Conservation (phyloP, 64 coral and sea anemone genomes). For the Trachythela sp. region DNA sequence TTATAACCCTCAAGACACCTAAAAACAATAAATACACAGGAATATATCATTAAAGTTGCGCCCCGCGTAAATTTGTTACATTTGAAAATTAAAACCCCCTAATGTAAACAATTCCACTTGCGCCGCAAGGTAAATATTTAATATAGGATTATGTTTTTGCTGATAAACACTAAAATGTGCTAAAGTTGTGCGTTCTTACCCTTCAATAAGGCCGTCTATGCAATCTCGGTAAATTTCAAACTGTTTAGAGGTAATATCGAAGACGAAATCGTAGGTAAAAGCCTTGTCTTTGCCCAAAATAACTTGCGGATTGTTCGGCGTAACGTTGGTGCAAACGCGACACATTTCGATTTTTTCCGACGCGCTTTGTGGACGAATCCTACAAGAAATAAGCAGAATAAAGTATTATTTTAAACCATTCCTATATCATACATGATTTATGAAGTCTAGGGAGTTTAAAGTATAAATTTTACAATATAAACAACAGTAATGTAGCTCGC, state of each 20-base stretch:
- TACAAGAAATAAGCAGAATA: constrained; percentile 30
- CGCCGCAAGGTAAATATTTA: neutral
- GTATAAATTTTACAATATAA: no score
- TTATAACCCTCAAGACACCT: constrained; percentile 99
- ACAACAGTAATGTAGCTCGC: no score
- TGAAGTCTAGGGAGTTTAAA: neutral
- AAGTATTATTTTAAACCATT: neutral
- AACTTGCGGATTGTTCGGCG: constrained; percentile 91
- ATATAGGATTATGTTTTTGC: neutral
- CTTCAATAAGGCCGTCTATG: constrained; percentile 72
- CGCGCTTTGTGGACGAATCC: constrained; percentile 98
- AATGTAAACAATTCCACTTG: neutral
- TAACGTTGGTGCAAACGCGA: constrained; percentile 92
- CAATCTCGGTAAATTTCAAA: constrained; percentile 75
- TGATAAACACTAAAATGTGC: neutral
- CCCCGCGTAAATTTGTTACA: constrained; percentile 32
- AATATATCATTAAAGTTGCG: constrained; percentile 18
- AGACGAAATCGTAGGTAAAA: constrained; percentile 97
- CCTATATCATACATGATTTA: neutral
- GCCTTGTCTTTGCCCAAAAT: constrained; percentile 97
- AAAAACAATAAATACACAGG: constrained; percentile 18
- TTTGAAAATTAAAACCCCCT: neutral
- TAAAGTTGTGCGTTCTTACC: constrained; percentile 46
- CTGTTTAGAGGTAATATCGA: constrained; percentile 74
- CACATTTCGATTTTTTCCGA: constrained; percentile 99